Conservation (phyloP, 2,888 invertebrate genomes). For the Noctua pronuba region DNA sequence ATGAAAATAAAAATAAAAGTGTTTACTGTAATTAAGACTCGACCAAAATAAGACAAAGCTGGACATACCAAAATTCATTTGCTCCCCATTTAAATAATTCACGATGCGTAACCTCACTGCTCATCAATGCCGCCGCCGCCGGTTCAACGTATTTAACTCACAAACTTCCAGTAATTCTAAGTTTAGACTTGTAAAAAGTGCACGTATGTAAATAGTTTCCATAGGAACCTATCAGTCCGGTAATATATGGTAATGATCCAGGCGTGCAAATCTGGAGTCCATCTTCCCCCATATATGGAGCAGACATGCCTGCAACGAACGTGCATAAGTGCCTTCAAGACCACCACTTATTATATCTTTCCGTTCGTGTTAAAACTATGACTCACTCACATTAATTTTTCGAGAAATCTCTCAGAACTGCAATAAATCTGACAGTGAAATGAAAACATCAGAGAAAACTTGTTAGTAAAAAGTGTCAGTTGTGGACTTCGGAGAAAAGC, state of each 20-base stretch:
- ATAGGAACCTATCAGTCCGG: constrained; percentile 61
- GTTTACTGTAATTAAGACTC: constrained; percentile 18
- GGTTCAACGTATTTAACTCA: not conserved
- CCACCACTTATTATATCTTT: constrained; percentile 47
- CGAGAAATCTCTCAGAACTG: constrained; percentile 20
- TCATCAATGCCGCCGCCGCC: constrained; percentile 4
- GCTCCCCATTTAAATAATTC: constrained; percentile 11
- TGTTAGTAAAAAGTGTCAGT: constrained; percentile 12
- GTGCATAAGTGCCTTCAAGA: constrained; percentile 53
- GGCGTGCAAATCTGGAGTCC: constrained; percentile 74
- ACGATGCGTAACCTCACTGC: constrained; percentile 6
- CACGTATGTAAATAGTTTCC: constrained; percentile 47
- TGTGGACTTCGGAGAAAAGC: constrained; percentile 9
- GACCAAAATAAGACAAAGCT: constrained; percentile 13
- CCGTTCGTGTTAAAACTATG: constrained; percentile 56
- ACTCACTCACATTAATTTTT: constrained; percentile 45
- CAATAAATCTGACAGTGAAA: constrained; percentile 36
- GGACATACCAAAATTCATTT: not conserved
- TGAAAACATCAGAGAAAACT: constrained; percentile 27
- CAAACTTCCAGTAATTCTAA: constrained; percentile 15
- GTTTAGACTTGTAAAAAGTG: constrained; percentile 26
- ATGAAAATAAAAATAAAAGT: constrained; percentile 1
- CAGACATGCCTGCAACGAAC: constrained; percentile 54
- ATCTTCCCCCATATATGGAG: constrained; percentile 70
- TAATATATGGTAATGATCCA: constrained; percentile 70